Evolutionary conservation across 1,140 invertebrate genomes (phyloP).

Genomic region (Maconellicoccus hirsutus): DNA sequence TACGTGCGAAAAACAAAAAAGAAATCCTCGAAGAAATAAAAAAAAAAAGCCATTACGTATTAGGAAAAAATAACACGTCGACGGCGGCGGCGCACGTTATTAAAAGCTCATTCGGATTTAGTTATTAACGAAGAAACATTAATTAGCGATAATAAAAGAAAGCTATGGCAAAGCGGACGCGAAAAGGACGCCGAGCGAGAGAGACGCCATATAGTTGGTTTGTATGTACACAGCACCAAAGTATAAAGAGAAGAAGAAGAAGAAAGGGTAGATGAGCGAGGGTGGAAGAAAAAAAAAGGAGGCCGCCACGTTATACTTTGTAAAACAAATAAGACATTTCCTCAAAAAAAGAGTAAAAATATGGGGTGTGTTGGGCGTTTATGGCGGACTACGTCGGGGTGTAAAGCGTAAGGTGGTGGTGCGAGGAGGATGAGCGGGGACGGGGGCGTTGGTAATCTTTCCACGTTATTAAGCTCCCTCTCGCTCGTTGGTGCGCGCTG

Average conservation of each 20-base stretch:
- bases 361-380: conserved; percentile 5
- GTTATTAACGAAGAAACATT: conserved; percentile 9
- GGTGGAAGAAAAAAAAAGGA: background rate
- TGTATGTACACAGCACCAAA: too few relatives aligned
- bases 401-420: background rate
- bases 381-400: background rate
- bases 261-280: background rate
- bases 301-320: conserved; percentile 12
- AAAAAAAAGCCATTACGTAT: too few relatives aligned
- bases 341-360: background rate
- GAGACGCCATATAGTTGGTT: too few relatives aligned
- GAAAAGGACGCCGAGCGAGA: too few relatives aligned
- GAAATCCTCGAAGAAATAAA: too few relatives aligned
- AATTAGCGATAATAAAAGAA: conserved; percentile 5
- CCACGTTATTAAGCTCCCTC: conserved; percentile 13
- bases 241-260: too few relatives aligned
- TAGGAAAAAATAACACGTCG: too few relatives aligned
- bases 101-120: conserved; percentile 9
- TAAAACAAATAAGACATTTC: conserved; percentile 22
- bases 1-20: too few relatives aligned
- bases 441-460: conserved; percentile 11
- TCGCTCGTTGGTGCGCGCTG: background rate
- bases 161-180: background rate
- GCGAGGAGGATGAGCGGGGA: background rate
- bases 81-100: background rate